Evolutionary conservation across 2,888 invertebrate species (phyloP), one percentile per base, ranked within the genome.

Genomic region (Macroteleia sp.): DNA sequence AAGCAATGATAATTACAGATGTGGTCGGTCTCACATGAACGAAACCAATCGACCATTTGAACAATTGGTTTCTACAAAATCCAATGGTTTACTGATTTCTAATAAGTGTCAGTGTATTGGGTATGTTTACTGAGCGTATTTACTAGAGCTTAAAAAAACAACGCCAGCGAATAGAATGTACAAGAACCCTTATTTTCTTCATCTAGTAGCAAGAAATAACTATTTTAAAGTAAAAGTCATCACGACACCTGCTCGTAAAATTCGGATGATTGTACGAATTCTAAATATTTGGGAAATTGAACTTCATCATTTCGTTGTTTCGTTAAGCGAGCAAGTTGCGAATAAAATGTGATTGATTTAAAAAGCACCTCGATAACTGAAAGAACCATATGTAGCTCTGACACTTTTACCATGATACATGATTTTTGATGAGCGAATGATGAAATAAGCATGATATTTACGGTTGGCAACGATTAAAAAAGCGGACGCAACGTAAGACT

Each of bases 401-500:
- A 57, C 14, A 56, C 30, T 62, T 12, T 25, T 25, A 56, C 32
- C n/a, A 20, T 59, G 67, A 56, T 61, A 32, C 28, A 19, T 62
- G 50, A 17, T 39, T 28, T 25, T 54, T 70, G 44, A 76, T 69
- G 59, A 39, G 71, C 62, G 34, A 71, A 34, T 42, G 41, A 67
- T 80, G 57, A 22, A 22, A 56, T 4, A 73, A 80, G 80, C 77
- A 57, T 67, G 71, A 66, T 39, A 34, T 48, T 64, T 56, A 52
- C 32, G 48, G n/a, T 44, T 54, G 67, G 48, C 16, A 74, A 75
- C 67, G 76, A 80, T n/a, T 56, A 9, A 48, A 48, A 56, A 80
- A 81, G 81, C 78, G 42, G 73, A 77, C 70, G 75, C 46, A 71
- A 74, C 70, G 39, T 75, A 80, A 79, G 48, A 66, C 82, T 83